Base-by-base conservation (phyloP, 2,113 vertebrate genomes). In the Callipepla squamata region DNA sequence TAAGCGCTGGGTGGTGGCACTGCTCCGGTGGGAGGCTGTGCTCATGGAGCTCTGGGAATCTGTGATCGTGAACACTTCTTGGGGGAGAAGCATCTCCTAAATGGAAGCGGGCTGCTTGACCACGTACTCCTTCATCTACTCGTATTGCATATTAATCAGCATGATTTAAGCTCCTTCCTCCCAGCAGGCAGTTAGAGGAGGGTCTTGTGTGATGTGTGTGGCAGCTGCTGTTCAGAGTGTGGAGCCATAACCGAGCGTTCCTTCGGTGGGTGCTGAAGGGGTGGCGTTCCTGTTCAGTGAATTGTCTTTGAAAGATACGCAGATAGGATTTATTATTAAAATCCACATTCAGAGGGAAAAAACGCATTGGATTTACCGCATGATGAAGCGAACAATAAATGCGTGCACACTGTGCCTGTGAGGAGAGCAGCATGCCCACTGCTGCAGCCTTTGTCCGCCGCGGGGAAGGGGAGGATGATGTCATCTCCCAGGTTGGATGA, bases 401-500 rank as follows among this genome's bases (percentile, higher is more conserved):
- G 32, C 55, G 9, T 32, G 9, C 53, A 55, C 32, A 58, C 11
- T 32, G 6, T 58, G 55, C 55, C 32, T 20, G 55, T n/a, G 20
- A n/a, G 55, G 32, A n/a, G 32, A 57, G 30, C 53, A 57, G 32
- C 55, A 7, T n/a, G 55, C 55, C 30, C 55, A 58, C 18, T 32
- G 59, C 36, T 25, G 22, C 34, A n/a, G 59, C 61, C 61, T 63
- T 63, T 63, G 61, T 63, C 38, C 11, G 16, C 38, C 25, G 15
- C 23, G 10, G 61, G 61, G 17, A 26, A 3, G 38, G 36, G 16
- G 7, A 19, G 25, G 25, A 19, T 63, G 61, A 63, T 9, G 61
- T 63, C 61, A 63, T 38, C 36, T 26, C 36, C 36, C 9, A 63
- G 91, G 57, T 74, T 20, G 65, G 97, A 75, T 98, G 98, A 98